Conservation (phyloP, 2,888 invertebrate species). For the Luperina nickerlii region DNA sequence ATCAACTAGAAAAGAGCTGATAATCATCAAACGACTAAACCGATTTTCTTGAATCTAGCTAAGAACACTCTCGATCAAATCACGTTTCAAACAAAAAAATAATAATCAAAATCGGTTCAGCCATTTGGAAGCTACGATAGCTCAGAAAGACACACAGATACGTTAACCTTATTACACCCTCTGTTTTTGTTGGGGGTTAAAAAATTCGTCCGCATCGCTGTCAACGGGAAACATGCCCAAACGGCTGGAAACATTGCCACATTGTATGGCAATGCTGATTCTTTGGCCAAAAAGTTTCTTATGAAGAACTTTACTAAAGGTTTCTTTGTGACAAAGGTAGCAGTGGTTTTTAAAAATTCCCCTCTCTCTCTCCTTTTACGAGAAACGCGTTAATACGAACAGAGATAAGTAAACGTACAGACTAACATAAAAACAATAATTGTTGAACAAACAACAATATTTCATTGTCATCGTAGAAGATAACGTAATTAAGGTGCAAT, state of each 20-base stretch:
- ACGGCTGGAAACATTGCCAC: background rate
- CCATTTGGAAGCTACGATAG: too few relatives aligned
- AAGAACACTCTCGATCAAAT: too few relatives aligned
- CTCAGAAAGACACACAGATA: too few relatives aligned
- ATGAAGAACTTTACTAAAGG: background rate
- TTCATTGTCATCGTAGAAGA: constrained; percentile 44
- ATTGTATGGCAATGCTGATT: background rate
- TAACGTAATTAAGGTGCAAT: constrained; percentile 49
- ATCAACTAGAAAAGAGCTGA: too few relatives aligned
- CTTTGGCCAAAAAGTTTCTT: background rate
- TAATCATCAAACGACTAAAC: too few relatives aligned
- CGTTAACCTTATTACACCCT: too few relatives aligned
- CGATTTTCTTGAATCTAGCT: too few relatives aligned
- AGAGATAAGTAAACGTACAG: constrained; percentile 5
- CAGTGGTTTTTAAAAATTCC: background rate
- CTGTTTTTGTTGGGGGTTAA: too few relatives aligned
- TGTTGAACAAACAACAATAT: constrained; percentile 46
- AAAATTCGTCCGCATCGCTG: background rate
- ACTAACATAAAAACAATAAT: constrained; percentile 22
- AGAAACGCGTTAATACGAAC: background rate
- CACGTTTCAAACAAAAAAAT: too few relatives aligned
- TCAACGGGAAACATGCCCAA: background rate
- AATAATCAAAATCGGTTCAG: too few relatives aligned
- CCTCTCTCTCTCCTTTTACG: too few relatives aligned
- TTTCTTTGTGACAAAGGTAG: background rate